These are phyloP conservation scores for Campoletis sonorensis DNA, from an alignment of 1,140 invertebrate species.

Conservation along the genomic window DNA sequence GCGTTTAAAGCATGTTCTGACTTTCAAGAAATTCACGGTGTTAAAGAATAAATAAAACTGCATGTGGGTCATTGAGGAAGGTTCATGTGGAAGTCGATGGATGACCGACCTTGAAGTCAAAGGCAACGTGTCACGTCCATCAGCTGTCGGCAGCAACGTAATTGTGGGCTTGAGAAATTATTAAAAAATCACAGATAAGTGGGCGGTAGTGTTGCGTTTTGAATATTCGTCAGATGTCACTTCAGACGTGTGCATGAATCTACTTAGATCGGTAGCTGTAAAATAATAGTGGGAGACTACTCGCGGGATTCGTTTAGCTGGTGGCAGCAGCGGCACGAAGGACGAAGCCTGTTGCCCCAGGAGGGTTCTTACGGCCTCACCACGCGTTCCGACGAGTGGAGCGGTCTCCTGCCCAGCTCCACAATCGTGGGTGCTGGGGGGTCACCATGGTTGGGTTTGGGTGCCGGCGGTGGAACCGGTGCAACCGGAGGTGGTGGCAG, in stretches of 20 bases:
- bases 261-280: slow-evolving; percentile 10
- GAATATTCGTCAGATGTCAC: slow-evolving; percentile 28
- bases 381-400: slow-evolving; percentile 76
- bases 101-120: slow-evolving; percentile 49
- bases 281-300: slow-evolving; percentile 42
- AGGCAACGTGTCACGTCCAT: slow-evolving; percentile 49
- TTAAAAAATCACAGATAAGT: neutral
- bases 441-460: slow-evolving; percentile 74
- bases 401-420: slow-evolving; percentile 76
- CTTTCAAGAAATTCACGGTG: neutral
- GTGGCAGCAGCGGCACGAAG: slow-evolving; percentile 51
- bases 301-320: slow-evolving; percentile 25
- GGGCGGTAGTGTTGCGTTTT: slow-evolving; percentile 39
- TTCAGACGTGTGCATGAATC: neutral
- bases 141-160: slow-evolving; percentile 40
- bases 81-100: slow-evolving; percentile 44
- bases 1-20: neutral
- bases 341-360: slow-evolving; percentile 66
- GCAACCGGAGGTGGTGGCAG: slow-evolving; percentile 69
- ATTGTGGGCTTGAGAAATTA: slow-evolving; percentile 40
- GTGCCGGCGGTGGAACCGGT: slow-evolving; percentile 69
- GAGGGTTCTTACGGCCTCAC: slow-evolving; percentile 72
- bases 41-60: neutral
- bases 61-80: slow-evolving; percentile 11
- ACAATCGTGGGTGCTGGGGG: slow-evolving; percentile 76